Evolutionary conservation across 2,888 invertebrate species (phyloP).

Genomic region (Apomyelois bistriatella): DNA sequence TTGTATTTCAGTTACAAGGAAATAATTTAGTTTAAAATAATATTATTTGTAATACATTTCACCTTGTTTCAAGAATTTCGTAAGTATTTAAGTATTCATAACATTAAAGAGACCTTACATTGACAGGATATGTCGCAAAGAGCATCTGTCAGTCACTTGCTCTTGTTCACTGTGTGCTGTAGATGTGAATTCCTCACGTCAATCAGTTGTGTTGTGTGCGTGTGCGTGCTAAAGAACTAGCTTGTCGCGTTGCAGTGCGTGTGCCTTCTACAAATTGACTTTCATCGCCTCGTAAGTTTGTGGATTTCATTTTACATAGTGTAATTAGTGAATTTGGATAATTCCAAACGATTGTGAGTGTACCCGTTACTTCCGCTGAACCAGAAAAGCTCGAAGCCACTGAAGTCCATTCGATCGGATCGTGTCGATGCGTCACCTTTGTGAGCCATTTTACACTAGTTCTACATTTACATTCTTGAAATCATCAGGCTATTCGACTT

Average conservation of each 20-base stretch:
- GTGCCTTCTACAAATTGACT: slow-evolving; percentile 75
- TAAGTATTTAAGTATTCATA: background rate
- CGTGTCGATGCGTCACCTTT: slow-evolving; percentile 79
- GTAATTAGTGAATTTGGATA: slow-evolving; percentile 44
- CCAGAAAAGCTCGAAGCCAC: slow-evolving; percentile 35
- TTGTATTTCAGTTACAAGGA: no score
- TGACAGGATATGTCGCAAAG: slow-evolving; percentile 1
- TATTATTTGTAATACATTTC: no score
- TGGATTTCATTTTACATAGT: slow-evolving; percentile 56
- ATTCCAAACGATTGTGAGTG: slow-evolving; percentile 30
- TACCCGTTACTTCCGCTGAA: slow-evolving; percentile 19
- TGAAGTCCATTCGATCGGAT: slow-evolving; percentile 70
- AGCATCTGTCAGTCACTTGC: slow-evolving; percentile 14
- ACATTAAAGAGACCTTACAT: background rate
- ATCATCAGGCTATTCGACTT: slow-evolving; percentile 14
- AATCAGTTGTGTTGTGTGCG: slow-evolving; percentile 29
- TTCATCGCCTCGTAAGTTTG: slow-evolving; percentile 79
- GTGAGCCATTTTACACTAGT: slow-evolving; percentile 72
- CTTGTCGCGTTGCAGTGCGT: slow-evolving; percentile 74
- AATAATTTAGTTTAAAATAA: no score
- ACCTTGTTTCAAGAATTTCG: no score
- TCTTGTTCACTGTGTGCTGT: slow-evolving; percentile 28
- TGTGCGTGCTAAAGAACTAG: slow-evolving; percentile 67
- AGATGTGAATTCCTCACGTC: slow-evolving; percentile 24
- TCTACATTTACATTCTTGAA: slow-evolving; percentile 41